phyloP scores from a whole-genome alignment of 2,888 invertebrate genomes.

The Pterobdella sp. region DNA sequence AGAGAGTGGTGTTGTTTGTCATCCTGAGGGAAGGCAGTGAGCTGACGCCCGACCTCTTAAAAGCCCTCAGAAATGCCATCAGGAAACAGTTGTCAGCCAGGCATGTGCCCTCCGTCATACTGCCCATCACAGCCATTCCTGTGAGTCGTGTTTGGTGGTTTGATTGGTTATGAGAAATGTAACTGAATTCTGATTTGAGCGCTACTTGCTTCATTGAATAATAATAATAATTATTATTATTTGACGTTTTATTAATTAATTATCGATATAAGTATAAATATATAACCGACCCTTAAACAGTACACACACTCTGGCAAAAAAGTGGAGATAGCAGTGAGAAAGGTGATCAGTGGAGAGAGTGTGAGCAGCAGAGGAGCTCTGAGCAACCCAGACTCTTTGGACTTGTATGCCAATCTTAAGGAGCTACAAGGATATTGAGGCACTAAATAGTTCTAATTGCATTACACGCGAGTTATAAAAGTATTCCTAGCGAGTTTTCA shows the following conservation, averaged over 20 bases:
- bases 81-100: conserved; percentile 53
- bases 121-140: conserved; percentile 54
- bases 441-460: neutral
- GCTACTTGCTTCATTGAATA: neutral
- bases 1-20: conserved; percentile 57
- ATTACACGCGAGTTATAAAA: neutral
- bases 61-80: conserved; percentile 51
- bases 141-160: conserved; percentile 42
- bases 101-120: conserved; percentile 56
- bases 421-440: conserved; percentile 43
- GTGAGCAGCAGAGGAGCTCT: conserved; percentile 54
- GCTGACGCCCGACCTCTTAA: conserved; percentile 50
- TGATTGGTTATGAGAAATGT: neutral
- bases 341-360: conserved; percentile 52
- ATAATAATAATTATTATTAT: neutral
- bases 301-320: conserved; percentile 59
- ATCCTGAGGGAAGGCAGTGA: conserved; percentile 50
- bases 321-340: conserved; percentile 57
- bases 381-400: conserved; percentile 54
- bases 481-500: neutral
- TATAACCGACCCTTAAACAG: conserved; percentile 41
- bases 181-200: neutral
- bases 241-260: neutral
- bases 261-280: neutral
- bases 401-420: conserved; percentile 50